phyloP scores from a whole-genome alignment of 2,797 vertebrate genomes.

The Hapalemur alaotrensis region DNA sequence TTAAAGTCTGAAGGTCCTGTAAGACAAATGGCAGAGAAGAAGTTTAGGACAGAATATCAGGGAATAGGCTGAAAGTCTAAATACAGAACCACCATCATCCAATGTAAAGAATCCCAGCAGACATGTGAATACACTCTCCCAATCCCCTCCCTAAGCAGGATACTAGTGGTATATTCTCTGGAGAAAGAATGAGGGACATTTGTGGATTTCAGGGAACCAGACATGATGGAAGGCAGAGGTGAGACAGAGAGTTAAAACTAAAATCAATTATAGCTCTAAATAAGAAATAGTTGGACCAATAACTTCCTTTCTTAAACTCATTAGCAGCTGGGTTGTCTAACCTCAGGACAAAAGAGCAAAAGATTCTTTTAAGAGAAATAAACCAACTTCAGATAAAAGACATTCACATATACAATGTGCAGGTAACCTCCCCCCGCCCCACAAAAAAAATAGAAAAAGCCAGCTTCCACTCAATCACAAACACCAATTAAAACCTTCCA shows the following conservation, averaged over 20 bases:
- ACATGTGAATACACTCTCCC: neutral
- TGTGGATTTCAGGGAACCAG: neutral
- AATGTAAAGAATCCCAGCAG: neutral
- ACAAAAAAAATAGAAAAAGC: neutral
- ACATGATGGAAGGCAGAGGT: neutral
- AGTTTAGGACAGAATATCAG: neutral
- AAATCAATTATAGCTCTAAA: neutral
- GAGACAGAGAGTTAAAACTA: neutral
- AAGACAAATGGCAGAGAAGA: neutral
- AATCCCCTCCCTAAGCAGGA: neutral
- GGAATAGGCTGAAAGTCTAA: neutral
- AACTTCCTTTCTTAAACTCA: neutral
- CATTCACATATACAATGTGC: neutral
- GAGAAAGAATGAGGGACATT: neutral
- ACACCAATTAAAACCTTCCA: neutral
- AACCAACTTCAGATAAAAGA: neutral
- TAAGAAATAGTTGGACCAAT: neutral
- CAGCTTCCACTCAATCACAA: neutral
- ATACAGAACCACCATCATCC: neutral
- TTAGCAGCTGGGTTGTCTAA: neutral
- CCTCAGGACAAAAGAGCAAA: neutral
- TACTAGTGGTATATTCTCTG: neutral
- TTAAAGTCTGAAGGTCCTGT: neutral
- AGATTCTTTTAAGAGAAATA: neutral
- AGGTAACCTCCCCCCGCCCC: neutral